A percentile compares a stretch with the other conserved stretches of the same genome.
These are phyloP conservation scores for Myiopsitta monachus DNA, from an alignment of 2,113 vertebrate species.

Conservation along the genomic window DNA sequence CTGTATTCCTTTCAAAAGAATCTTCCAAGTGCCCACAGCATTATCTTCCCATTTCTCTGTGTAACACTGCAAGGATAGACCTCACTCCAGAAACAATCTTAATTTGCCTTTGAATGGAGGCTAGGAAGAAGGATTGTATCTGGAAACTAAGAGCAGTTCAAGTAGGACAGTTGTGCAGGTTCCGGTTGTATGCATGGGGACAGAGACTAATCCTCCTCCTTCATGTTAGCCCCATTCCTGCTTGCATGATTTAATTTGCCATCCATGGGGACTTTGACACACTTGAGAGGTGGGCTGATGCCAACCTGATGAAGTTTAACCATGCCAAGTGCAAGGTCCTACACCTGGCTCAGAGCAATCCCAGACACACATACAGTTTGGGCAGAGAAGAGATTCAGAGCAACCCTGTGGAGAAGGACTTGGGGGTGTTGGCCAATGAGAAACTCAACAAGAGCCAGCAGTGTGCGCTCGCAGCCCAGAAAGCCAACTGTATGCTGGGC, in stretches of 20 bases:
- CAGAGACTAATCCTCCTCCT: neutral
- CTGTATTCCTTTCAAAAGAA: neutral
- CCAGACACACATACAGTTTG: no score
- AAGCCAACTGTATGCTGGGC: no score
- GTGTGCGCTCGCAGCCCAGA: no score
- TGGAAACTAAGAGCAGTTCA: neutral
- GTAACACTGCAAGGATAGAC: neutral
- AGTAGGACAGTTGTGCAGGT: neutral
- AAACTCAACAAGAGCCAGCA: no score
- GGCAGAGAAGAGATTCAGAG: no score
- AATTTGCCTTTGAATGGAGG: neutral
- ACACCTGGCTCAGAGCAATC: no score
- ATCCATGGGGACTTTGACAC: neutral
- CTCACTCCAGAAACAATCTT: neutral
- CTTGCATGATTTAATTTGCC: neutral
- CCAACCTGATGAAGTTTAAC: neutral
- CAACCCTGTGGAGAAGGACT: no score
- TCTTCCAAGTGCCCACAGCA: neutral
- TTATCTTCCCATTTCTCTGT: neutral
- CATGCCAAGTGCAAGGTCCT: neutral
- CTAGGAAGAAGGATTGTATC: neutral
- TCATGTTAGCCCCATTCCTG: neutral
- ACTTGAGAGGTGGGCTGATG: neutral
- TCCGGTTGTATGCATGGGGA: neutral
- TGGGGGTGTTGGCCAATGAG: no score